phyloP scores from a whole-genome alignment of 2,113 vertebrate genomes.

The Pteruthius melanotis region DNA sequence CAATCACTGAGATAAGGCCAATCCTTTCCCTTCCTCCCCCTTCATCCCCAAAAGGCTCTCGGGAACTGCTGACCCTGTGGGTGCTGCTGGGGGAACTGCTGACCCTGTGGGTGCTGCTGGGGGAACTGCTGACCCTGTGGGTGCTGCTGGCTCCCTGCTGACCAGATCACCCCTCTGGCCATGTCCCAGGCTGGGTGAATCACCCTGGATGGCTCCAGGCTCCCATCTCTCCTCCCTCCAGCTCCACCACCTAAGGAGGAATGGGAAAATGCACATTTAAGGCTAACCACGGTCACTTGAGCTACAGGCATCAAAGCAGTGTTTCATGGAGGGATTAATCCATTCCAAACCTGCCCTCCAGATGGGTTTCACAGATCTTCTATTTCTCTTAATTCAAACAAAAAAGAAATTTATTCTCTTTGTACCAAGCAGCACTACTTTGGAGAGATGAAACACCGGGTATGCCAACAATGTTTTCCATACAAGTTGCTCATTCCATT shows the following conservation, averaged over 20 bases:
- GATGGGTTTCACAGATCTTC: background rate
- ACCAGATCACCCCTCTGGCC: background rate
- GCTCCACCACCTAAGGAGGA: background rate
- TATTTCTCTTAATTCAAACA: background rate
- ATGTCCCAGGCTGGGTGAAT: background rate
- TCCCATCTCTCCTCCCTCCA: background rate
- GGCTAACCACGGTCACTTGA: background rate
- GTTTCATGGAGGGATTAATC: background rate
- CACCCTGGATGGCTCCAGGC: accelerated
- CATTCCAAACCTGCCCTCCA: background rate
- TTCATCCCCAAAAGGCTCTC: background rate
- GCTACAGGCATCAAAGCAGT: background rate
- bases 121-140: background rate
- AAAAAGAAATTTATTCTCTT: background rate
- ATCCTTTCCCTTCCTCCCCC: background rate
- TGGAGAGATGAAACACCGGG: background rate
- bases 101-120: background rate
- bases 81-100: background rate
- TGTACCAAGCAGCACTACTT: background rate
- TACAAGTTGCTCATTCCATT: background rate
- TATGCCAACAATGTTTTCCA: background rate
- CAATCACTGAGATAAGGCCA: accelerated
- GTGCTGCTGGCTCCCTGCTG: background rate
- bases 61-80: background rate
- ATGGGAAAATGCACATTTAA: background rate